Evolutionary conservation across 2,888 invertebrate genomes (phyloP), one percentile per base, ranked within the genome.

Genomic region (Criorhina ranunculi): DNA sequence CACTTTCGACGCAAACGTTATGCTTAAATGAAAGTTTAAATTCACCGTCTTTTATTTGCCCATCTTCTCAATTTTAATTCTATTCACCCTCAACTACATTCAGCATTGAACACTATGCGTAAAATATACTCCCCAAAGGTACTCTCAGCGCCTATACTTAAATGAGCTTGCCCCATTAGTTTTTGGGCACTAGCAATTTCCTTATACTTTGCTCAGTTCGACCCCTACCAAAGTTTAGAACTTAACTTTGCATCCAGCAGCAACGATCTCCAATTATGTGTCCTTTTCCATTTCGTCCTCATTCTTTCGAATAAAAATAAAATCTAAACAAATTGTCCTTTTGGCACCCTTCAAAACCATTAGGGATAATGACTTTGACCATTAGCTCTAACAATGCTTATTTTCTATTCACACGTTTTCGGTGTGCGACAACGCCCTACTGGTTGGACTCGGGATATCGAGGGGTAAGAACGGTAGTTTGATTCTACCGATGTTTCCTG

Each of bases 361-460:
- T 83, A 83, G 78, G 78, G 83, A 78, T 83, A 83, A 83, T 78
- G 83, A 75, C 83, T 83, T 73, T 78, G 78, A 83, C 83, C 83
- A 83, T 83, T 83, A 83, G 78, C 83, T 64, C 64, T 69, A 69
- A 83, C 83, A 83, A 75, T 78, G 67, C 83, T 73, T 78, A 78
- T 83, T 78, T 60, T 75, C 73, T 51, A 83, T 83, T 83, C 83
- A 83, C 83, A 83, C 83, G 78, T 75, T 83, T 64, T 67, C 29
- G 35, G 59, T 72, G 53, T 51, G 51, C 57, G 49, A 49, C 29
- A 44, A 40, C 31, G 44, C 62, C 37, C 70, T 37, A n/a, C 33
- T 42, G 29, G 64, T 72, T 57, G 9, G 15, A n/a, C 8, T 64
- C 35, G 29, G 24, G 8, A 17, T 37, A 17, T 42, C 53, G 24